These are phyloP conservation scores for Melieria crassipennis DNA, from an alignment of 2,888 invertebrate genomes.

Conservation along the genomic window DNA sequence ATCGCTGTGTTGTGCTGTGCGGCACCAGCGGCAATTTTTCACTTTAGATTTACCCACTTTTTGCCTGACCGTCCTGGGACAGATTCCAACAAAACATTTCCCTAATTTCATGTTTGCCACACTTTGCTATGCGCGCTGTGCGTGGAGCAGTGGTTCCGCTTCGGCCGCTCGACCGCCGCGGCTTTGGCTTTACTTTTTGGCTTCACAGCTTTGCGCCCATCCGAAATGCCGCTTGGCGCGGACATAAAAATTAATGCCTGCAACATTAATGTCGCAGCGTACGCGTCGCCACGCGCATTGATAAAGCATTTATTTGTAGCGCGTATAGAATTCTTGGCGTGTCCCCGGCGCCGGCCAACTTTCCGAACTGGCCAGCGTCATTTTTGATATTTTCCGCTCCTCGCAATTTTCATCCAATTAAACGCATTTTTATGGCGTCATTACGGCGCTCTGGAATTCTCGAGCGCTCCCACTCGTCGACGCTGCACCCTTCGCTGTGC, in stretches of 20 bases:
- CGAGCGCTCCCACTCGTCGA: too few relatives aligned
- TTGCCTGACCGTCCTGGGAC: background rate
- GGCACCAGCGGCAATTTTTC: background rate
- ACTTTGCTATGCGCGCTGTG: background rate
- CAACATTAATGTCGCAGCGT: slow-evolving; percentile 6
- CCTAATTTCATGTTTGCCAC: slow-evolving; percentile 16
- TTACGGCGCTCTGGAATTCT: background rate
- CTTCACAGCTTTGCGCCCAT: background rate
- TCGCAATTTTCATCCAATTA: slow-evolving; percentile 29
- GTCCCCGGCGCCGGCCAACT: background rate
- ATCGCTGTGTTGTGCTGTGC: background rate
- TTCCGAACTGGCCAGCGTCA: slow-evolving; percentile 12
- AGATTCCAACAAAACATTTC: slow-evolving; percentile 6
- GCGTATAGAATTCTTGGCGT: background rate
- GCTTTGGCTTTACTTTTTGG: background rate
- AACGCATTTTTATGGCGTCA: slow-evolving; percentile 22
- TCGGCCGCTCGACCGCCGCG: background rate
- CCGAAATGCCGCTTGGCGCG: slow-evolving; percentile 1
- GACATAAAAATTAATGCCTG: slow-evolving; percentile 24
- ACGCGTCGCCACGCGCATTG: slow-evolving; percentile 14
- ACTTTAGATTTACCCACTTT: slow-evolving; percentile 15
- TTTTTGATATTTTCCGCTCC: background rate
- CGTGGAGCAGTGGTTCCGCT: background rate
- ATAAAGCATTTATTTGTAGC: slow-evolving; percentile 12
- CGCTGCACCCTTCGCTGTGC: background rate